A percentile compares a stretch with the other conserved stretches of the same genome.
phyloP scores from a whole-genome alignment of 1,140 invertebrate species.

The honey bee (Apis mellifera) region DNA sequence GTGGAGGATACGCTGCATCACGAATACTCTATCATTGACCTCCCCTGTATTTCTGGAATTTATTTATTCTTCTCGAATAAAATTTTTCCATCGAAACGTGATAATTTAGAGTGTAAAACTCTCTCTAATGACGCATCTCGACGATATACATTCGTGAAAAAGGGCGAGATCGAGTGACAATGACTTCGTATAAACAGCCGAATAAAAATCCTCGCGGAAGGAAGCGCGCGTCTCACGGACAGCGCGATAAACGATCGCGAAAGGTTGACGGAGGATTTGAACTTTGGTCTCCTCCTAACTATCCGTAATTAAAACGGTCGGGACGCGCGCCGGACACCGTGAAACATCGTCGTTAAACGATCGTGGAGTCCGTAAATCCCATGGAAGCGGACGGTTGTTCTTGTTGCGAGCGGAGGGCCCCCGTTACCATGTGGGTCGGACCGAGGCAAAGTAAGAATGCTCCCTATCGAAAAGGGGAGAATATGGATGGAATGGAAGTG shows the following conservation, averaged over 20 bases:
- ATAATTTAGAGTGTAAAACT: no score
- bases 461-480: conserved; percentile 56
- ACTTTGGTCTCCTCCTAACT: conserved; percentile 17
- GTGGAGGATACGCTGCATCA: no score
- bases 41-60: no score
- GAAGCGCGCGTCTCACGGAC: background rate
- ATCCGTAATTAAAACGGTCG: conserved; percentile 42
- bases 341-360: conserved; percentile 33
- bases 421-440: conserved; percentile 19
- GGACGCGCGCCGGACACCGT: conserved; percentile 23
- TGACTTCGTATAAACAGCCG: no score
- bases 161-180: no score
- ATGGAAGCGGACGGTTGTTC: background rate
- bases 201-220: no score
- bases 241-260: background rate
- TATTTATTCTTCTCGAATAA: no score
- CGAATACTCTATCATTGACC: no score
- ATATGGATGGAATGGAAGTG: conserved; percentile 54
- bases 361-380: conserved; percentile 43
- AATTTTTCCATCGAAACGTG: no score
- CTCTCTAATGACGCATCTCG: no score
- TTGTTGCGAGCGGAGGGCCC: conserved; percentile 25
- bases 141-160: no score
- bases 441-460: conserved; percentile 46
- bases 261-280: background rate